Conservation (phyloP, 2,797 vertebrate genomes). For the Tenualosa ilisha region DNA sequence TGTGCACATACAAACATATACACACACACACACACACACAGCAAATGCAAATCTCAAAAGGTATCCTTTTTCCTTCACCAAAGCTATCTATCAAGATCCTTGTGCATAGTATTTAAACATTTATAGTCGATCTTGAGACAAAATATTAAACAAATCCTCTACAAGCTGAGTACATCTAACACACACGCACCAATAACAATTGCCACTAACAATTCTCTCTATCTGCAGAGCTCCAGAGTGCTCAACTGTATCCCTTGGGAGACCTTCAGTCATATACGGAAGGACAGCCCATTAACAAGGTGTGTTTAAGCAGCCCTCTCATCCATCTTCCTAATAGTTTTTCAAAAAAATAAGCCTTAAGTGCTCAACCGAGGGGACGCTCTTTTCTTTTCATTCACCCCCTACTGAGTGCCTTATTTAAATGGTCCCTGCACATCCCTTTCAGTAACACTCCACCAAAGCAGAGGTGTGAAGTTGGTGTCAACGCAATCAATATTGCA, state of each 20-base stretch:
- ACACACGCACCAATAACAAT: conserved; percentile 29
- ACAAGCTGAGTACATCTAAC: conserved; percentile 5
- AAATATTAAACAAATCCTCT: not conserved
- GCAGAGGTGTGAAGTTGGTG: not conserved
- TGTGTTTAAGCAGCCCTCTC: conserved; percentile 44
- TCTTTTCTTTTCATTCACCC: not conserved
- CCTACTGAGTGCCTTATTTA: not conserved
- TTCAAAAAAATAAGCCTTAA: not conserved
- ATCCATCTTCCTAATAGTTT: not conserved
- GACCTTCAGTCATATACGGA: conserved; percentile 61
- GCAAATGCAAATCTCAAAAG: not conserved
- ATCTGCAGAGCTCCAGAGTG: conserved; percentile 65
- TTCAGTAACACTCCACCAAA: not conserved
- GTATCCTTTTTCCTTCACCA: not conserved
- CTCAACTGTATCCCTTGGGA: conserved; percentile 62
- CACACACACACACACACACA: not conserved
- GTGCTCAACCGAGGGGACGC: not conserved
- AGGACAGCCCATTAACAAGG: conserved; percentile 66
- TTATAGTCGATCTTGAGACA: not conserved
- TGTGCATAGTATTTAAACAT: not conserved
- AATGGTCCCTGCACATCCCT: not conserved
- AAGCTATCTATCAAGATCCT: not conserved
- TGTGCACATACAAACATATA: too few relatives aligned
- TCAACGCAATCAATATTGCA: not conserved
- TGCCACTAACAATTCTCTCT: conserved; percentile 37